Evolutionary conservation across 2,113 vertebrate genomes (phyloP), one percentile per base, ranked within the genome.

Genomic region (Rhadina sibilatrix): DNA sequence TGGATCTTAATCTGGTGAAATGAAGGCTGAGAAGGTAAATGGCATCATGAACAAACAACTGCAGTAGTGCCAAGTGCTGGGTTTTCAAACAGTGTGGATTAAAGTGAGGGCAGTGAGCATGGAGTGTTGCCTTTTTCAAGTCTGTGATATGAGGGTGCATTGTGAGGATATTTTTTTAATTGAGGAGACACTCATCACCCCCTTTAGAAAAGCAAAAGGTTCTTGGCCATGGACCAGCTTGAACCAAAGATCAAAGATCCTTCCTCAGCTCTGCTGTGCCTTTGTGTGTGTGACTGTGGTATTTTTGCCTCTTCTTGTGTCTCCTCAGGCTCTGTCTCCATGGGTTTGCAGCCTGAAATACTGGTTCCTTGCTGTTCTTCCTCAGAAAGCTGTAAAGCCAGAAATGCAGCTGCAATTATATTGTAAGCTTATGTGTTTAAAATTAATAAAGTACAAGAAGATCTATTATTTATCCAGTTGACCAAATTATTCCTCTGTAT

Each of bases 321-420:
- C 59, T 96, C 87, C 90, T 87, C 71, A 80, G 93, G 71, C 93
- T 93, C 61, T 85, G 84, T 85, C 71, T 94, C 78, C 31, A 42
- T 1, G 38, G 35, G 12, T 90, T 91, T 87, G 35, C 74, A 95
- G 70, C 89, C 83, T 92, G 95, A 96, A 96, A 95, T 90, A 95
- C 92, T 90, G 64, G 92, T 97, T 93, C 79, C 38, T 92, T 38
- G 4, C 9, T 77, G 35, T 25, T 83, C 93, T 94, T 91, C 75
- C 52, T 86, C 54, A 64, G 78, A 93, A 97, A 82, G 85, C 42
- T 74, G 82, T 53, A 93, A 88, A 93, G 66, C 87, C 85, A 94
- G 94, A 93, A 95, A 57, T 33, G 35, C 50, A 94, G 74, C 89
- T 66, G 35, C 52, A 93, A 91, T 95, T 96, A 81, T 40, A 74